Evolutionary conservation across 2,888 invertebrate species (phyloP), one percentile per base, ranked within the genome.

Genomic region (Holacanthella duospinosa): DNA sequence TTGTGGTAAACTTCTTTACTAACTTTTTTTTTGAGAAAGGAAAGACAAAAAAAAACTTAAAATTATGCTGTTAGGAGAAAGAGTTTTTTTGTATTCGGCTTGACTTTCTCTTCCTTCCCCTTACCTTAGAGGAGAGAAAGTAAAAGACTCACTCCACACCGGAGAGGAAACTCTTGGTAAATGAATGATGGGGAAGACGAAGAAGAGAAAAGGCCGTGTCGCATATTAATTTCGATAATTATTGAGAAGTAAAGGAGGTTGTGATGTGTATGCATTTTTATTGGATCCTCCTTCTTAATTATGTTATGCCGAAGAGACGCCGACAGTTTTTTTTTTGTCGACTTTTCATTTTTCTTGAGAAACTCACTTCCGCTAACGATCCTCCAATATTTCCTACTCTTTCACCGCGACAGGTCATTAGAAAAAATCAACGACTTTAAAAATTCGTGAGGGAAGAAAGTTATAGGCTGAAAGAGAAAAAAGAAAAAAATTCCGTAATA

Each of bases 201-300:
- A 54, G 36, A 29, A 26, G 44, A 55, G 27, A 59, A 24, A 56
- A 66, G 61, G 68, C 68, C 69, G 71, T 71, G 71, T 69, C 71
- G 74, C 74, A 74, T 74, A 74, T 74, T 74, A 74, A 74, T 74
- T 74, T 71, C 72, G 72, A 73, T 74, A 74, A 74, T 74, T 72
- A 72, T 72, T 71, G 73, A 67, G 63, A 64, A 62, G 59, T 54
- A 58, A 67, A 63, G 64, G 68, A 72, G 74, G 71, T 72, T 75
- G 74, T 74, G 70, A 74, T 74, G 74, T 74, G 74, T 70, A 72
- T 74, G 74, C 74, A 73, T 74, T 75, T 75, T 74, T 74, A 71
- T 70, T 65, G 64, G 66, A 67, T 64, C 65, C 57, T 48, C 65
- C n/a, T n/a, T 68, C 69, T 57, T 72, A 70, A 72, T 71, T 69